These are phyloP conservation scores for Melinopterus prodromus DNA, from an alignment of 2,888 invertebrate species.

Conservation along the genomic window DNA sequence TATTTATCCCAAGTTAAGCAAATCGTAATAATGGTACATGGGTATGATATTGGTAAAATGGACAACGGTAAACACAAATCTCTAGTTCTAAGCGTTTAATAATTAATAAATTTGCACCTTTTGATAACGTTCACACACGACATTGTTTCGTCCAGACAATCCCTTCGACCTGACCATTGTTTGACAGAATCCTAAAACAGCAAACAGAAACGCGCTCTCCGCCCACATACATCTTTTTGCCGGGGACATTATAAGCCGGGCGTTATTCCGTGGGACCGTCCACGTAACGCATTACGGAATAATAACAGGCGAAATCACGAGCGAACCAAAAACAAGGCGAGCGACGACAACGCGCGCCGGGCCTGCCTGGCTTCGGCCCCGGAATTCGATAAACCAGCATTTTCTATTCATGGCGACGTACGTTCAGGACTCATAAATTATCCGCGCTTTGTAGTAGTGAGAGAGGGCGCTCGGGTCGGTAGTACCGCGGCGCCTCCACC, in stretches of 20 bases:
- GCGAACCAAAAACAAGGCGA: neutral
- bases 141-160: neutral
- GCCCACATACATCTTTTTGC: neutral
- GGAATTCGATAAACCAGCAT: conserved; percentile 19
- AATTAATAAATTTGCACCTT: too few species aligned
- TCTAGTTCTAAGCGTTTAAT: too few species aligned
- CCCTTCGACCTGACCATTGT: neutral
- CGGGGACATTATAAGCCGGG: neutral
- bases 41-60: too few species aligned
- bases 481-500: neutral
- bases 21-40: too few species aligned
- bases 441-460: conserved; percentile 11
- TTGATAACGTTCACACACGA: too few species aligned
- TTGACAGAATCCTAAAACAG: neutral
- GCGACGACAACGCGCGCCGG: neutral
- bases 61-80: too few species aligned
- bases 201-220: neutral
- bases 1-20: too few species aligned
- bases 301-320: neutral
- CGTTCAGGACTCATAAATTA: conserved; percentile 20
- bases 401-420: conserved; percentile 16
- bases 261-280: neutral
- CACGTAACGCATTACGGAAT: neutral
- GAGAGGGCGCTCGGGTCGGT: neutral
- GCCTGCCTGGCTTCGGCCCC: neutral